Evolutionary conservation across 2,113 vertebrate species (phyloP).

Genomic region (Chionodraco myersi): DNA sequence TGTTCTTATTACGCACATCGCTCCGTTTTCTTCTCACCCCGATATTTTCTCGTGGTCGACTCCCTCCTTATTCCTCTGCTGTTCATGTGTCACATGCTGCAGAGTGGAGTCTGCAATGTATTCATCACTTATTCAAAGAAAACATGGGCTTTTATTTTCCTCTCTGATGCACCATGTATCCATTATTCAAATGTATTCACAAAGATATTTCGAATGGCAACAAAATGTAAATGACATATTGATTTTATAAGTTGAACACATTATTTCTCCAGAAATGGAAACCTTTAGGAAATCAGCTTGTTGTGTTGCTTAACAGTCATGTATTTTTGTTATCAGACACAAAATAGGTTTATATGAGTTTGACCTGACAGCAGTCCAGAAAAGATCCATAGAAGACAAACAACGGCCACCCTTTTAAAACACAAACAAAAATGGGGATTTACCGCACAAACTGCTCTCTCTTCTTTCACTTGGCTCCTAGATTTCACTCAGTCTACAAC

Average conservation of each 20-base stretch:
- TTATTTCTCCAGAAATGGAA: not conserved
- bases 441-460: constrained; percentile 7
- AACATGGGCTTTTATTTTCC: constrained; percentile 49
- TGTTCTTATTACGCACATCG: constrained; percentile 53
- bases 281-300: not conserved
- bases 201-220: constrained; percentile 32
- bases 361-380: not conserved
- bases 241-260: not conserved
- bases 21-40: constrained; percentile 50
- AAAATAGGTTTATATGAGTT: not conserved
- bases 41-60: constrained; percentile 25
- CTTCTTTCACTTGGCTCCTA: not conserved
- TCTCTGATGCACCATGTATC: constrained; percentile 43
- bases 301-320: not conserved
- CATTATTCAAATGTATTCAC: constrained; percentile 53
- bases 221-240: not conserved
- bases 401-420: not conserved
- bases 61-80: constrained; percentile 38
- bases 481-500: not conserved
- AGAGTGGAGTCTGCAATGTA: constrained; percentile 34
- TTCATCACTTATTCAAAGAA: constrained; percentile 71
- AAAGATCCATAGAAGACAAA: not conserved
- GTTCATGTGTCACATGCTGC: constrained; percentile 56
- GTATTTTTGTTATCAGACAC: not conserved
- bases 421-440: not conserved